Percentiles rank a stretch among this genome's conserved stretches.
phyloP scores from a whole-genome alignment of 2,113 vertebrate species.

The Sporophila hypoxantha region DNA sequence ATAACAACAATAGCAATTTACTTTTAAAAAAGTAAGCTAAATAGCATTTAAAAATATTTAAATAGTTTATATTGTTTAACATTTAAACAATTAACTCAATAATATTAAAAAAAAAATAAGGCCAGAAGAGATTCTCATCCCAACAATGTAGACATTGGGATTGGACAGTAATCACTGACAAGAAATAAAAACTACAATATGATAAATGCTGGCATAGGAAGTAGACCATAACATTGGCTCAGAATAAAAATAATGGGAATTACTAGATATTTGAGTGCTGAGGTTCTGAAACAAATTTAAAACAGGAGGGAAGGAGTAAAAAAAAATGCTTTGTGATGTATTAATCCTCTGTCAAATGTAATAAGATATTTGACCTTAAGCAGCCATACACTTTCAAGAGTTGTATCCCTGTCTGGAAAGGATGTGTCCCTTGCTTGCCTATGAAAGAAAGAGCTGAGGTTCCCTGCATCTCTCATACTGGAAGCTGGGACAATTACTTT shows the following conservation, averaged over 20 bases:
- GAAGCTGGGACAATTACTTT: not conserved
- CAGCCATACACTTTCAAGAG: not conserved
- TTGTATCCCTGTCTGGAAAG: not conserved
- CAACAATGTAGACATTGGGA: rapidly evolving
- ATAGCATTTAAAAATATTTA: not conserved
- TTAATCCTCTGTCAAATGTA: not conserved
- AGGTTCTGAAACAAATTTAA: not conserved
- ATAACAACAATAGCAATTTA: not conserved
- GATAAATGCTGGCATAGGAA: not conserved
- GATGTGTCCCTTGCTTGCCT: not conserved
- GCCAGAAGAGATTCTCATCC: not conserved
- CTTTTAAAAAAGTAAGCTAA: not conserved
- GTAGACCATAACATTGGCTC: not conserved
- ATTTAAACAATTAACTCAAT: not conserved
- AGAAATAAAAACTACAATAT: not conserved
- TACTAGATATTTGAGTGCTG: not conserved
- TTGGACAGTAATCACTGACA: not conserved
- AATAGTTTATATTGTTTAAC: not conserved
- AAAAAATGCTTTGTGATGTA: not conserved
- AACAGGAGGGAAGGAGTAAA: not conserved
- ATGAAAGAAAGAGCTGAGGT: not conserved
- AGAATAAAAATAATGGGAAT: not conserved
- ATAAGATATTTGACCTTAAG: not conserved
- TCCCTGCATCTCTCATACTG: not conserved
- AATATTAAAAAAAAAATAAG: not conserved